Evolutionary conservation across 2,113 vertebrate species (phyloP).

Genomic region (Antechinus flavipes): DNA sequence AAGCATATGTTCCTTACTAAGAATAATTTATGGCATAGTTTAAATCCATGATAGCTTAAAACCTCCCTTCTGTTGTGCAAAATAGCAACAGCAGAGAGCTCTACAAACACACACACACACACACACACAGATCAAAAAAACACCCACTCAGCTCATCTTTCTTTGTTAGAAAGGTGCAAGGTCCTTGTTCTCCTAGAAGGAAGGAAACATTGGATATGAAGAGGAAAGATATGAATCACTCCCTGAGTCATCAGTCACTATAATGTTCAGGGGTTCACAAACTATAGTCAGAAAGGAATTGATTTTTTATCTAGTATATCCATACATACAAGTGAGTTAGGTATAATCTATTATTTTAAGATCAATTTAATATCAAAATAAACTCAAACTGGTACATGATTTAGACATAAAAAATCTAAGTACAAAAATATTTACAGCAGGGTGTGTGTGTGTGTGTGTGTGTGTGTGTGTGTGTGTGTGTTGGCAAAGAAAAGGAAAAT

Average conservation of each 20-base stretch:
- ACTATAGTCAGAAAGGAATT: background rate
- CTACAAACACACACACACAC: background rate
- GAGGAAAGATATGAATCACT: background rate
- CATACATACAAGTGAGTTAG: background rate
- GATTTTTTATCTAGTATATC: background rate
- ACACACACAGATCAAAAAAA: no score
- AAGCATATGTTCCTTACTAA: background rate
- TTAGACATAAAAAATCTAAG: background rate
- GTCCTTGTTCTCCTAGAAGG: background rate
- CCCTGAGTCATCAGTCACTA: background rate
- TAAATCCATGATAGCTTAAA: slow-evolving; percentile 19
- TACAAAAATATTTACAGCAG: background rate
- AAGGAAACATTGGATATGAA: background rate
- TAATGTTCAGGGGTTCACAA: background rate
- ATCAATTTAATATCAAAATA: background rate
- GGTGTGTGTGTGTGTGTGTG: background rate
- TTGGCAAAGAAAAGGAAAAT: background rate
- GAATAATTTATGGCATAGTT: slow-evolving; percentile 18
- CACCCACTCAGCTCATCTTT: background rate
- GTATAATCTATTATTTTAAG: background rate
- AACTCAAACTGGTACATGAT: background rate
- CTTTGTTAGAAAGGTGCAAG: background rate
- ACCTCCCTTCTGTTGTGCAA: background rate
- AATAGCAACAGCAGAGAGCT: background rate
- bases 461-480: background rate